These are phyloP conservation scores for Chelonus formosanus DNA, from an alignment of 2,888 invertebrate species.

Conservation along the genomic window DNA sequence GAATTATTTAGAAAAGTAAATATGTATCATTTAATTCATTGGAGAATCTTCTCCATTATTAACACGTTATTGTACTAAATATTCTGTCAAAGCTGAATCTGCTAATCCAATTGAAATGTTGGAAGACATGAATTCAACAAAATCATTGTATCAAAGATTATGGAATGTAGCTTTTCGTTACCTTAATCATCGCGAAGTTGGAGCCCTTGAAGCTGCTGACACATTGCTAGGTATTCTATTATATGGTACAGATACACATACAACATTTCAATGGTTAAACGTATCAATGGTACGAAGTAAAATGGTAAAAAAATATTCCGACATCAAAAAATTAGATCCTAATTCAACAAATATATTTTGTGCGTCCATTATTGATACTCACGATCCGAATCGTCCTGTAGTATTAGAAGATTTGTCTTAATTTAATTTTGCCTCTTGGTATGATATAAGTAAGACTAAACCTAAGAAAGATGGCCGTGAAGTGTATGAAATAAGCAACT, in stretches of 20 bases:
- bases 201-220: slow-evolving; percentile 39
- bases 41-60: slow-evolving; percentile 45
- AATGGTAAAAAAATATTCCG: slow-evolving; percentile 11
- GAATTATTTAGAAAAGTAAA: too few relatives aligned
- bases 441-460: slow-evolving; percentile 34
- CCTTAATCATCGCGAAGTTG: slow-evolving; percentile 26
- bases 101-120: slow-evolving; percentile 40
- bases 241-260: slow-evolving; percentile 28
- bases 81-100: slow-evolving; percentile 49
- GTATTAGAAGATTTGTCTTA: slow-evolving; percentile 42
- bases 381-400: slow-evolving; percentile 35
- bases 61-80: slow-evolving; percentile 48
- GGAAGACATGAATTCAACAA: slow-evolving; percentile 47
- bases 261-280: slow-evolving; percentile 28
- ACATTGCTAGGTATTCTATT: slow-evolving; percentile 28
- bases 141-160: slow-evolving; percentile 44
- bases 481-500: slow-evolving; percentile 29
- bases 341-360: slow-evolving; percentile 27
- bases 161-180: slow-evolving; percentile 40
- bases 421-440: slow-evolving; percentile 47
- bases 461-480: slow-evolving; percentile 30
- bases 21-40: slow-evolving; percentile 41
- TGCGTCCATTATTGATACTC: slow-evolving; percentile 22
- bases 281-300: slow-evolving; percentile 20
- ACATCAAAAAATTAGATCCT: slow-evolving; percentile 11